Evolutionary conservation across 2,113 vertebrate species (phyloP).

Genomic region (Neomonachus schauinslandi): DNA sequence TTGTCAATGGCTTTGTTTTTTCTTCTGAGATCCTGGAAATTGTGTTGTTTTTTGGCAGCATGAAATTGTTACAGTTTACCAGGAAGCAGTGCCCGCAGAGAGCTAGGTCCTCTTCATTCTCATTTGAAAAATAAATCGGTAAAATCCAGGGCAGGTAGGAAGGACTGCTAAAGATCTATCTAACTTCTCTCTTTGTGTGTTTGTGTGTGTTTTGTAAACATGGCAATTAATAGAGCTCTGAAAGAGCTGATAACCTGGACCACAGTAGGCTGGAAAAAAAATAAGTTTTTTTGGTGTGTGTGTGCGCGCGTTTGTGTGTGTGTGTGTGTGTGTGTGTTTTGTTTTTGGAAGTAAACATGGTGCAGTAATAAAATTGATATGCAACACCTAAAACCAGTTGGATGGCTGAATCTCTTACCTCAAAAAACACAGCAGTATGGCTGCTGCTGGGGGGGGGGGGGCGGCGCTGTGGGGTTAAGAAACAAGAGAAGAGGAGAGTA

Average conservation of each 20-base stretch:
- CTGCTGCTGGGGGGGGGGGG: constrained; percentile 66
- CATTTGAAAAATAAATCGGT: constrained; percentile 26
- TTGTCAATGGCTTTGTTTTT: constrained; percentile 58
- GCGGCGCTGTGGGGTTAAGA: constrained; percentile 75
- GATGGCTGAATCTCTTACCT: constrained; percentile 82
- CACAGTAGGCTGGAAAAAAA: constrained; percentile 61
- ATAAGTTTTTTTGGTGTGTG: not conserved
- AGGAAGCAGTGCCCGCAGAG: not conserved
- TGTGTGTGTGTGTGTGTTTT: not conserved
- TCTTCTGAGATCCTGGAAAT: constrained; percentile 70
- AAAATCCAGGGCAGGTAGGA: constrained; percentile 5
- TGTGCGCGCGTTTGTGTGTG: not conserved
- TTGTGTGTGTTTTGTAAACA: constrained; percentile 70
- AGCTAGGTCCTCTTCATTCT: constrained; percentile 12
- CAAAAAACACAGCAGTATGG: constrained; percentile 72
- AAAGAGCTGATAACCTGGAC: constrained; percentile 72
- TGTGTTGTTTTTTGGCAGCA: constrained; percentile 72
- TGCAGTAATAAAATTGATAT: constrained; percentile 66
- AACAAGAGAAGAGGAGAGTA: constrained; percentile 75
- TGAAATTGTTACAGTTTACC: constrained; percentile 69
- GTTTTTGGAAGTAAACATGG: constrained; percentile 71
- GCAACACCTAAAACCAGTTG: constrained; percentile 71
- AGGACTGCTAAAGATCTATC: constrained; percentile 53
- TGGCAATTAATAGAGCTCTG: constrained; percentile 54
- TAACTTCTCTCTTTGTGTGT: not conserved